Conservation (phyloP, 2,888 invertebrate genomes). For the Agrotis exclamationis region DNA sequence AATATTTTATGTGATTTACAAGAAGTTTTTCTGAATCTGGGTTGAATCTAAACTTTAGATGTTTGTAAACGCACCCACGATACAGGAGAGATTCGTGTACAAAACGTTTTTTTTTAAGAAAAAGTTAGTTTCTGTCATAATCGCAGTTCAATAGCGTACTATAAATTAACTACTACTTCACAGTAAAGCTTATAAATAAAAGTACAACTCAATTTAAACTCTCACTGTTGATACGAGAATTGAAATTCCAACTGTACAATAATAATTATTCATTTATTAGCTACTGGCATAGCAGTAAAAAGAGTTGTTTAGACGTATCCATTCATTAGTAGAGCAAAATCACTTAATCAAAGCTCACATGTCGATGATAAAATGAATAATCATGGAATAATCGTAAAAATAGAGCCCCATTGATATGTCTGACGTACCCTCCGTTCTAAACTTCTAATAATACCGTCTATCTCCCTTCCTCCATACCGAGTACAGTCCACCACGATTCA, state of each 20-base stretch:
- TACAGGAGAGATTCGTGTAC: no score
- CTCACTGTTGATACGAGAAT: no score
- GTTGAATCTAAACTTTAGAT: no score
- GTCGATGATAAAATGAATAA: conserved; percentile 22
- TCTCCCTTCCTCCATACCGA: conserved; percentile 28
- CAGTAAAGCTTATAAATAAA: no score
- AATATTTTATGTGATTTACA: no score
- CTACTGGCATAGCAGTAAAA: not conserved
- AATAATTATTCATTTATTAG: not conserved
- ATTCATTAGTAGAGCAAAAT: not conserved
- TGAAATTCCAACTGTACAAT: not conserved
- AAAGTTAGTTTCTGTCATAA: no score
- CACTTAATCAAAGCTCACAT: conserved; percentile 22
- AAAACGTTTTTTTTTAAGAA: no score
- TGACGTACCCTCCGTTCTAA: conserved; percentile 49
- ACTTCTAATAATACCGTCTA: conserved; percentile 53
- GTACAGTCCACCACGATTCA: not conserved
- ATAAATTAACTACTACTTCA: no score
- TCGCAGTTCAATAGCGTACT: no score
- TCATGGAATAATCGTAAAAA: conserved; percentile 37
- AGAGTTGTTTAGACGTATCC: not conserved
- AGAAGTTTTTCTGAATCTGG: no score
- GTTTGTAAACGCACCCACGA: no score
- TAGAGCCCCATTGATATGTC: conserved; percentile 39
- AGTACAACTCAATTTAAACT: no score